Percentiles rank a stretch among this genome's conserved stretches.
phyloP scores from a whole-genome alignment of 1,140 invertebrate species.

The Hyphantria cunea region DNA sequence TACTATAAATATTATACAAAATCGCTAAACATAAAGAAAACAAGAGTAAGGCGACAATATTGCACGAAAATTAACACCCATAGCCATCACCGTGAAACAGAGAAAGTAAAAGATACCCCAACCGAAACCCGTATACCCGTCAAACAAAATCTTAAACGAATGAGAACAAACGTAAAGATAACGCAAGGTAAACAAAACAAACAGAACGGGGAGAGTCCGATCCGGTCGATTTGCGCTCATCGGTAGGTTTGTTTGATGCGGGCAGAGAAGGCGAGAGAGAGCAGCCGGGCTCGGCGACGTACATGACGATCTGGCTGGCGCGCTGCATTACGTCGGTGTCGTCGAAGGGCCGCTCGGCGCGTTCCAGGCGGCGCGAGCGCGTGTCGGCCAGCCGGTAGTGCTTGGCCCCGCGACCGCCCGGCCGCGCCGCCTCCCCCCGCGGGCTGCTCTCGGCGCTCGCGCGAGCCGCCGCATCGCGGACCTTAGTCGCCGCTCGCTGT shows the following conservation, averaged over 20 bases:
- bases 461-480: slow-evolving; percentile 47
- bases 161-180: slow-evolving; percentile 7
- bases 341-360: slow-evolving; percentile 85
- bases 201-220: background rate
- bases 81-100: slow-evolving; percentile 49
- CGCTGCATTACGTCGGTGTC: slow-evolving; percentile 90
- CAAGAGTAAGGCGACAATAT: slow-evolving; percentile 16
- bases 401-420: slow-evolving; percentile 48
- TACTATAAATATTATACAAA: slow-evolving; percentile 21
- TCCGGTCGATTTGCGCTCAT: background rate
- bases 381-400: slow-evolving; percentile 70
- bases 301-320: slow-evolving; percentile 93
- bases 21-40: background rate
- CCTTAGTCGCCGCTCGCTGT: slow-evolving; percentile 52
- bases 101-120: slow-evolving; percentile 42
- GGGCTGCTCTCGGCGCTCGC: slow-evolving; percentile 37
- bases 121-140: slow-evolving; percentile 50
- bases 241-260: slow-evolving; percentile 48
- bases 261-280: slow-evolving; percentile 10
- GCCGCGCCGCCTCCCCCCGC: slow-evolving; percentile 38
- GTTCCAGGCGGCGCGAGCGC: slow-evolving; percentile 64
- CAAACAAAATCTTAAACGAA: slow-evolving; percentile 48
- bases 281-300: slow-evolving; percentile 74
- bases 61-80: slow-evolving; percentile 48
- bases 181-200: slow-evolving; percentile 5